Evolutionary conservation across 2,888 invertebrate genomes (phyloP).

Genomic region (Lasioglossum zephyrum): DNA sequence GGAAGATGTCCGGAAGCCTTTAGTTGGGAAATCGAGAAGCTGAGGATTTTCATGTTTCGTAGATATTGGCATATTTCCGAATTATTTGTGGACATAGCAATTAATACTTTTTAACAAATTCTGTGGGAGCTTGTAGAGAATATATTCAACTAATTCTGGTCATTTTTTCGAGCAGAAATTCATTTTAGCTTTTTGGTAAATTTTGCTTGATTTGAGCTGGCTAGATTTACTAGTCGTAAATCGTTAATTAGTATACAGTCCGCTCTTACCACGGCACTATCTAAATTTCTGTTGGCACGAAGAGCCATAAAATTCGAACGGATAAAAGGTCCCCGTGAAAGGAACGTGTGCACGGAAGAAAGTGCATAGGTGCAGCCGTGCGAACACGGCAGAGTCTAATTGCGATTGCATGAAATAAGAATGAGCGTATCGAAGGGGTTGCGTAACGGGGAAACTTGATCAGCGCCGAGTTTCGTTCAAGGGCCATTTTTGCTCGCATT

Average conservation of each 20-base stretch:
- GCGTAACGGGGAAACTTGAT: background rate
- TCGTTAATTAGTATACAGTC: background rate
- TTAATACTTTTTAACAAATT: background rate
- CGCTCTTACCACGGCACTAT: background rate
- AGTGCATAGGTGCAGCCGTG: slow-evolving; percentile 1
- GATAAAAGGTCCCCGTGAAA: background rate
- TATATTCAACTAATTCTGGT: background rate
- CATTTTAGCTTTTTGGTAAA: background rate
- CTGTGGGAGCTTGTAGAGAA: background rate
- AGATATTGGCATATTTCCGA: background rate
- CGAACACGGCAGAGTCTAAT: slow-evolving; percentile 13
- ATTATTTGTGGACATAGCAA: background rate
- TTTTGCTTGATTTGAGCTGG: background rate
- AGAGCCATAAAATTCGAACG: background rate
- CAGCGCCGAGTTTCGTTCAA: background rate
- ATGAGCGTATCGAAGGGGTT: background rate
- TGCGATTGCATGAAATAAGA: slow-evolving; percentile 9
- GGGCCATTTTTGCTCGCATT: background rate
- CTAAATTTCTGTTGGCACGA: background rate
- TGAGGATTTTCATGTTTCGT: background rate
- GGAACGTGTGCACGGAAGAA: background rate
- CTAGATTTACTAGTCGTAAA: background rate
- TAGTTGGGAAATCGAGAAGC: background rate
- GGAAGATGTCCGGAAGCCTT: background rate
- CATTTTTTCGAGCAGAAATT: background rate